These are phyloP conservation scores for Pimephales promelas DNA, from an alignment of 2,113 vertebrate species.

Conservation along the genomic window DNA sequence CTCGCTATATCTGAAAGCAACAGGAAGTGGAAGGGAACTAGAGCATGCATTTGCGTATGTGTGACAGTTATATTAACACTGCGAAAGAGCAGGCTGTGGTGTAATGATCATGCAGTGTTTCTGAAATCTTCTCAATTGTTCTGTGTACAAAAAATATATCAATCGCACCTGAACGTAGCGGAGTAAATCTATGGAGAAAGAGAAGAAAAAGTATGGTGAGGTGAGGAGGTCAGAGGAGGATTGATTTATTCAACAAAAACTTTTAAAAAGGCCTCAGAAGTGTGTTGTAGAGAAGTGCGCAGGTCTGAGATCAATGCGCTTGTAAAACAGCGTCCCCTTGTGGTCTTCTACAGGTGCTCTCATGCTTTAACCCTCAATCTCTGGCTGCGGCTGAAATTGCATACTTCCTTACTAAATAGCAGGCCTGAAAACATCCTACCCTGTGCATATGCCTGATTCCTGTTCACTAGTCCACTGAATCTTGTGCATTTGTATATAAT, in stretches of 20 bases:
- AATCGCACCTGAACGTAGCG: neutral
- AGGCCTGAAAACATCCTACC: too few species aligned
- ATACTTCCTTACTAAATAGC: too few species aligned
- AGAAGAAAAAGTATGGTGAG: neutral
- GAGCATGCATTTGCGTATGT: neutral
- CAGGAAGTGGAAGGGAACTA: constrained; percentile 14
- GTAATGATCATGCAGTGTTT: neutral
- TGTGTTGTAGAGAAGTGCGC: neutral
- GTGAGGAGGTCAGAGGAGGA: neutral
- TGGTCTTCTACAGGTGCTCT: constrained; percentile 39
- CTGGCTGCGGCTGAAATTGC: too few species aligned
- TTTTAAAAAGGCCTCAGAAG: neutral
- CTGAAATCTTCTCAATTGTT: neutral
- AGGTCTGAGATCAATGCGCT: neutral
- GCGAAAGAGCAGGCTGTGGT: neutral
- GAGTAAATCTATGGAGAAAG: neutral
- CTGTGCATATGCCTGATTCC: neutral
- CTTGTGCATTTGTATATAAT: neutral
- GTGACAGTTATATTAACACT: neutral
- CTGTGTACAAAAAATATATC: neutral
- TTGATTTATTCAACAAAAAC: neutral
- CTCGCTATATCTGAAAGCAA: neutral
- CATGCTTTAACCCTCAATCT: neutral
- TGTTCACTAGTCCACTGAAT: neutral
- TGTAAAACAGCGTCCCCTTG: constrained; percentile 52